These are phyloP conservation scores for Thaleichthys pacificus DNA, from an alignment of 2,797 vertebrate genomes.

Conservation along the genomic window DNA sequence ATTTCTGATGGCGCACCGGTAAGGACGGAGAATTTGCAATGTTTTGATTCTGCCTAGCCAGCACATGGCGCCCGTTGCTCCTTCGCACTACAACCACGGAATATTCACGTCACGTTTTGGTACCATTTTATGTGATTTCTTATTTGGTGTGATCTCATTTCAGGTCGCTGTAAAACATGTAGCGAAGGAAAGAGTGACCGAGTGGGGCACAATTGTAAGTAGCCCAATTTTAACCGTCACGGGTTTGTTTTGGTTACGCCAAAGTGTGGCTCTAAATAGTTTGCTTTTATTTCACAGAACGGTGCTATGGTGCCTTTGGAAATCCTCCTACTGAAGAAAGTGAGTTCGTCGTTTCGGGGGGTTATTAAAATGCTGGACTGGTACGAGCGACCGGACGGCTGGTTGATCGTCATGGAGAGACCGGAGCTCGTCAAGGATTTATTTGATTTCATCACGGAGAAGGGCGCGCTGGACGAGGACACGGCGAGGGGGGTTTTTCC, in stretches of 20 bases:
- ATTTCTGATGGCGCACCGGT: slow-evolving; percentile 92
- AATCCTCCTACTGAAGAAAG: slow-evolving; percentile 93
- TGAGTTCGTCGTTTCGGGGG: slow-evolving; percentile 89
- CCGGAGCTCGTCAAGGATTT: slow-evolving; percentile 94
- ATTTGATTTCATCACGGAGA: slow-evolving; percentile 98
- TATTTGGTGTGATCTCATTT: slow-evolving; percentile 1
- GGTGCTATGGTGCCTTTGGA: slow-evolving; percentile 90
- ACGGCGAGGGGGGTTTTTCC: slow-evolving; percentile 90
- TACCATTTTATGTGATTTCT: neutral
- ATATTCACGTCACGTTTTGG: neutral
- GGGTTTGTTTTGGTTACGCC: slow-evolving; percentile 45
- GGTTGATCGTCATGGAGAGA: slow-evolving; percentile 92
- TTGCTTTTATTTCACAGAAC: slow-evolving; percentile 65
- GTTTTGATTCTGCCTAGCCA: slow-evolving; percentile 42
- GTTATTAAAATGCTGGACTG: slow-evolving; percentile 95
- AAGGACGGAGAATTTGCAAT: slow-evolving; percentile 55
- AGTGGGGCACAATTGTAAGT: slow-evolving; percentile 93
- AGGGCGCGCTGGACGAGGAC: slow-evolving; percentile 91
- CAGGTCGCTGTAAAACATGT: slow-evolving; percentile 95
- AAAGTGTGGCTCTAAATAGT: neutral
- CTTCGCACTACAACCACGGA: neutral
- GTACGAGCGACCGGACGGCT: slow-evolving; percentile 93
- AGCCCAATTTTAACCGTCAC: neutral
- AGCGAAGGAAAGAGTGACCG: slow-evolving; percentile 89
- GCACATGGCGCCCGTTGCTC: slow-evolving; percentile 49